phyloP scores from a whole-genome alignment of 2,797 vertebrate species.

The Alosa sapidissima region DNA sequence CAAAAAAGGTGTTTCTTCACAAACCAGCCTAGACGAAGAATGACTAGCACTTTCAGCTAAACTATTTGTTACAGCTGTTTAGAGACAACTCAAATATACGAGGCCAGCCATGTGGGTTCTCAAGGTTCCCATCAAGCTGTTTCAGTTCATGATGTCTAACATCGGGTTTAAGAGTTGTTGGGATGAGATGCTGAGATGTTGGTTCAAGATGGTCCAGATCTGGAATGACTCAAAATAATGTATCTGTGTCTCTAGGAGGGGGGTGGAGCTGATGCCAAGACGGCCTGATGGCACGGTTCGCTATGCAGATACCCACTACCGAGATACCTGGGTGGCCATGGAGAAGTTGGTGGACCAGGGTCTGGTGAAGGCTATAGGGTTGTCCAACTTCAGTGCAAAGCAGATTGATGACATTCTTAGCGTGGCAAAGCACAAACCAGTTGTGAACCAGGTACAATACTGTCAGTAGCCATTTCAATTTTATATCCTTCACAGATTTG shows the following conservation, averaged over 20 bases:
- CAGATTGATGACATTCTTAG: slow-evolving; percentile 72
- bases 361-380: slow-evolving; percentile 71
- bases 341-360: slow-evolving; percentile 73
- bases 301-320: slow-evolving; percentile 73
- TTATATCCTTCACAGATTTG: not conserved
- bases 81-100: not conserved
- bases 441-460: slow-evolving; percentile 71
- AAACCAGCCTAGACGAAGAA: not conserved
- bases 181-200: not conserved
- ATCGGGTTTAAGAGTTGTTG: not conserved
- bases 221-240: not conserved
- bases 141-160: not conserved
- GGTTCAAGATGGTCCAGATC: not conserved
- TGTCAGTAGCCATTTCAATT: not conserved
- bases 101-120: not conserved
- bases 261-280: slow-evolving; percentile 69
- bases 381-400: slow-evolving; percentile 77
- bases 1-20: not conserved
- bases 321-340: slow-evolving; percentile 75
- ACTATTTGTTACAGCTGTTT: not conserved
- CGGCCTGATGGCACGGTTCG: slow-evolving; percentile 67
- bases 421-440: slow-evolving; percentile 68
- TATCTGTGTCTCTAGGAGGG: slow-evolving; percentile 59
- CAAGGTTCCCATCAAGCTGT: not conserved
- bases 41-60: not conserved